A percentile compares a stretch with the other conserved stretches of the same genome.
Conservation (phyloP, 2,888 invertebrate genomes). For the Ophion obscuratus region DNA sequence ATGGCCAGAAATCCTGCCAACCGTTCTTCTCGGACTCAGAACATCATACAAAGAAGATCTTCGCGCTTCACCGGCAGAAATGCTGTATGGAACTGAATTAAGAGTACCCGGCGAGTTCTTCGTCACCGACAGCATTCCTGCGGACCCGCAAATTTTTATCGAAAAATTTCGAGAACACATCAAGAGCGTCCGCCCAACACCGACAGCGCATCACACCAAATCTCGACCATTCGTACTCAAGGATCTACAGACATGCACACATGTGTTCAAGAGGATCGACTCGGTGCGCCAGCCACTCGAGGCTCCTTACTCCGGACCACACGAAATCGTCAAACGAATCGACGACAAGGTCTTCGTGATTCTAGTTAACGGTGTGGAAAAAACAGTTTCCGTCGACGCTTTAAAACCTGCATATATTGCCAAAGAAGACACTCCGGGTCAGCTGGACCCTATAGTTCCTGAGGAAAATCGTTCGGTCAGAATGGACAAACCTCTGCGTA, state of each 20-base stretch:
- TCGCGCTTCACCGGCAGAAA: too few species aligned
- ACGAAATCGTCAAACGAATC: neutral
- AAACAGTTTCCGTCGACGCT: neutral
- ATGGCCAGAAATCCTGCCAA: too few species aligned
- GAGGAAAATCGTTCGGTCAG: neutral
- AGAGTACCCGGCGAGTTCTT: conserved; percentile 65
- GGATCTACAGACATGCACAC: neutral
- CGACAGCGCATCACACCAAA: conserved; percentile 5
- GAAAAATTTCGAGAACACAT: conserved; percentile 5
- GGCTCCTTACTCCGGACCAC: neutral
- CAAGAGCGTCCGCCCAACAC: conserved; percentile 1
- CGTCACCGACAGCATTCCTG: conserved; percentile 53
- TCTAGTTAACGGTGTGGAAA: neutral
- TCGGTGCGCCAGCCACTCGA: neutral
- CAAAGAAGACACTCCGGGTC: neutral
- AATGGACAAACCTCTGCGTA: conserved; percentile 4
- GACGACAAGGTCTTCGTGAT: neutral
- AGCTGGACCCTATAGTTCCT: neutral
- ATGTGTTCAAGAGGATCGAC: conserved; percentile 3
- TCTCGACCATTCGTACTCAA: neutral
- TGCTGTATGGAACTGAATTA: too few species aligned
- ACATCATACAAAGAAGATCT: too few species aligned
- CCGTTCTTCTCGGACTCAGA: too few species aligned
- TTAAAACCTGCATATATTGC: neutral
- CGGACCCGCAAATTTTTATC: neutral